A percentile compares a stretch with the other conserved stretches of the same genome.
Evolutionary conservation across 2,113 vertebrate genomes (phyloP).

Genomic region (Mustela nigripes): DNA sequence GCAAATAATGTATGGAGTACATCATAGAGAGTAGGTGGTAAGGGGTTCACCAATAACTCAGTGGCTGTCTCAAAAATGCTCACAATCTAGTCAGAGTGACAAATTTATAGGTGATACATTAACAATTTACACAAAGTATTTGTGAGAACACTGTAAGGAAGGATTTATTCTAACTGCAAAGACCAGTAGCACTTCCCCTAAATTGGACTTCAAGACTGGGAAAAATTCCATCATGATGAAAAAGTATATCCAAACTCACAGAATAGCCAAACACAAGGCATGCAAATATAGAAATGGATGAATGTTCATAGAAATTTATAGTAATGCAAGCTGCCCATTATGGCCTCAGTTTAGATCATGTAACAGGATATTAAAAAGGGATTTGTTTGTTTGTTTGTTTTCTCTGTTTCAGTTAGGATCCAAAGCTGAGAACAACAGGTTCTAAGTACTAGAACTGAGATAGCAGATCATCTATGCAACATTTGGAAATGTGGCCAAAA

Average conservation of each 20-base stretch:
- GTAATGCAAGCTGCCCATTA: not conserved
- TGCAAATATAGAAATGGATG: not conserved
- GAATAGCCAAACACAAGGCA: not conserved
- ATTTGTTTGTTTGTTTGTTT: not conserved
- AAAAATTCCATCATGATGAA: not conserved
- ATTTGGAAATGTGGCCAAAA: not conserved
- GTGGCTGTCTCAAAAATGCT: constrained; percentile 34
- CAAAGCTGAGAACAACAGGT: not conserved
- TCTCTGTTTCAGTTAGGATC: not conserved
- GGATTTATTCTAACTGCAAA: not conserved
- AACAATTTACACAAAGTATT: not conserved
- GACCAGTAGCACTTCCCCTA: not conserved
- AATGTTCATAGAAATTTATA: not conserved
- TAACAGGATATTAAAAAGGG: not conserved
- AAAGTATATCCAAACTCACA: not conserved
- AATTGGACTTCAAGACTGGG: not conserved
- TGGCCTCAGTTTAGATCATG: not conserved
- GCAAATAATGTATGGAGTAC: not conserved
- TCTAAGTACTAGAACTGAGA: not conserved
- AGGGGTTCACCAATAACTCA: not conserved
- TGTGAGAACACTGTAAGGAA: not conserved
- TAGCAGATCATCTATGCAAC: not conserved
- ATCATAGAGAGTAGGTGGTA: not conserved
- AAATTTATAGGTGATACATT: not conserved
- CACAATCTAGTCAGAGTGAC: not conserved